Percentiles rank a stretch among this genome's conserved stretches.
Evolutionary conservation across 1,140 invertebrate species (phyloP).

Genomic region (Sarcophaga peregrina): DNA sequence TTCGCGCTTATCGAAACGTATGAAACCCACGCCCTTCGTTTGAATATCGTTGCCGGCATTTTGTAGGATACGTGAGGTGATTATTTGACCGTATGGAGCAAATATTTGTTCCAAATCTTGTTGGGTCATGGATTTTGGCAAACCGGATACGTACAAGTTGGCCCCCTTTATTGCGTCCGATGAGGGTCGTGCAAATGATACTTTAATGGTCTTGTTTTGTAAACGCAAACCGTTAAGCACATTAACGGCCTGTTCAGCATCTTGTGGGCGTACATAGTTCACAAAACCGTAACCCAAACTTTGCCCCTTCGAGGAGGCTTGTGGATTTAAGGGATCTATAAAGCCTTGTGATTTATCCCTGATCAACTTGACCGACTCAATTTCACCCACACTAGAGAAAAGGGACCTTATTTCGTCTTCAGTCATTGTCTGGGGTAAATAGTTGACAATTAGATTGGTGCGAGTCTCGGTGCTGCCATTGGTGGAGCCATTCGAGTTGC

Average conservation of each 20-base stretch:
- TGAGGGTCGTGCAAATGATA: constrained; percentile 88
- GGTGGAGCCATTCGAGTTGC: constrained; percentile 56
- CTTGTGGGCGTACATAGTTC: constrained; percentile 84
- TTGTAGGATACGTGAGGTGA: constrained; percentile 87
- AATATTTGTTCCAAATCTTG: constrained; percentile 86
- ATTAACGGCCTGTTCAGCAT: constrained; percentile 89
- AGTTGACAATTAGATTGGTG: constrained; percentile 91
- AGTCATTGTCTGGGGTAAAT: constrained; percentile 91
- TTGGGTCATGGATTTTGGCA: constrained; percentile 87
- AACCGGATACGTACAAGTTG: constrained; percentile 87
- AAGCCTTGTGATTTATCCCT: constrained; percentile 85
- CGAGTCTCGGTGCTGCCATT: constrained; percentile 63
- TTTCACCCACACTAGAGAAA: constrained; percentile 87
- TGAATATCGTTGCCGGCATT: constrained; percentile 70
- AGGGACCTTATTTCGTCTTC: constrained; percentile 88
- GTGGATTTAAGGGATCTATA: constrained; percentile 64
- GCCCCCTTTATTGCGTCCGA: constrained; percentile 91
- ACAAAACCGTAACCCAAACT: constrained; percentile 92
- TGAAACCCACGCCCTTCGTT: constrained; percentile 74
- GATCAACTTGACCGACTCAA: constrained; percentile 91
- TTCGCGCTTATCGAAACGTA: constrained; percentile 73
- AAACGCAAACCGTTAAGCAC: constrained; percentile 86
- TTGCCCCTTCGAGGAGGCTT: constrained; percentile 73
- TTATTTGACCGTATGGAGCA: constrained; percentile 83
- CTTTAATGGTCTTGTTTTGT: constrained; percentile 92